Conservation (phyloP, 35 echinoderm and acorn worm species). For the Apostichopus parvimensis region DNA sequence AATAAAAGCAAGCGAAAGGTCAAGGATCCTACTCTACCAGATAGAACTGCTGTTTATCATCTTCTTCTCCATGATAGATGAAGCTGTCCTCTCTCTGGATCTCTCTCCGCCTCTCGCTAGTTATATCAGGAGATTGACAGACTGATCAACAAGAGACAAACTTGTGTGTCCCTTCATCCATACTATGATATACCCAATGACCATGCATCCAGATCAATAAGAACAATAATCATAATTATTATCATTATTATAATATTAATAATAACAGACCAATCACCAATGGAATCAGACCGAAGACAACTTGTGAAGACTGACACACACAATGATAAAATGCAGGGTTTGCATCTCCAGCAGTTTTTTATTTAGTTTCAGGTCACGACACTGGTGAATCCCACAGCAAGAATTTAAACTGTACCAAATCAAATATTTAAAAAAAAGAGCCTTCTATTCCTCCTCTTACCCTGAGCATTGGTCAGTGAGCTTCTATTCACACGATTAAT, state of each 20-base stretch:
- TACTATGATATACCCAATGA: conserved; percentile 14
- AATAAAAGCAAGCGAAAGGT: conserved; percentile 2
- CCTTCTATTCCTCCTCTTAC: no score
- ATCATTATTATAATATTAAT: not conserved
- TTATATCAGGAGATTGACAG: not conserved
- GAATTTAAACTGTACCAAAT: not conserved
- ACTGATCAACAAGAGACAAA: conserved; percentile 15
- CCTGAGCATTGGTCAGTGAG: no score
- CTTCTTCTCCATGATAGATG: conserved; percentile 1
- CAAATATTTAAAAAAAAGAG: not conserved
- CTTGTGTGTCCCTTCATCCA: conserved; percentile 4
- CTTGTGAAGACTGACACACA: no score
- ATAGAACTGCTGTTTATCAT: conserved; percentile 1
- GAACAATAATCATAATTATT: not conserved
- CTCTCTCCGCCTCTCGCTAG: not conserved
- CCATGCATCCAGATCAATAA: conserved; percentile 6
- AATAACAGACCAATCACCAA: no score
- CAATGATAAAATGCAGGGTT: not conserved
- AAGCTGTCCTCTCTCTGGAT: conserved; percentile 5
- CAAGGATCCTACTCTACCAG: not conserved
- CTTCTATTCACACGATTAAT: conserved; percentile 38
- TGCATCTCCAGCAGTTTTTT: not conserved
- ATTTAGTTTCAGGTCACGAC: not conserved
- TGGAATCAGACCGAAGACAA: no score
- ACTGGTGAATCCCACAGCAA: not conserved